Conservation (phyloP, 2,113 vertebrate species). For the Tinamus guttatus region DNA sequence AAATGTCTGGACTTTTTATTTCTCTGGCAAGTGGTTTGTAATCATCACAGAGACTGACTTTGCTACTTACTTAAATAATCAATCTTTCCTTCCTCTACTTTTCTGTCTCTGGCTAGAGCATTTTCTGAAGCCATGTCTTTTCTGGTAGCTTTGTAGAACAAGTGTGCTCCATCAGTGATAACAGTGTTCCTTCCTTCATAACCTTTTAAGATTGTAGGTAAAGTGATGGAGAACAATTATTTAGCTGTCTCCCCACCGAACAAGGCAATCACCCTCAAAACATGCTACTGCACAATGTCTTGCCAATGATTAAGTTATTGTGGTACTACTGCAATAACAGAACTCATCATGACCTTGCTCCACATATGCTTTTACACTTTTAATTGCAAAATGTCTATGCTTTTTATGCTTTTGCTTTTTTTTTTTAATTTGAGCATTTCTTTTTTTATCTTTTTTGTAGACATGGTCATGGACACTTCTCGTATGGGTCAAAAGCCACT, state of each 20-base stretch:
- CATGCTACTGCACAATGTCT: not conserved
- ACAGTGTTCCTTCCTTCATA: not conserved
- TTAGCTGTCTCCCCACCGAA: not conserved
- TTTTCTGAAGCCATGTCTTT: not conserved
- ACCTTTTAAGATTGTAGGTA: not conserved
- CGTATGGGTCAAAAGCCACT: not conserved
- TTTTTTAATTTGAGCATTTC: not conserved
- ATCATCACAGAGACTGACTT: not conserved
- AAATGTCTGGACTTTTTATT: not conserved
- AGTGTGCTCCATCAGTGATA: not conserved
- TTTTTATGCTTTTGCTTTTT: not conserved
- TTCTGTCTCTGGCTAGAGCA: fast-evolving
- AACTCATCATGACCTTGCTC: not conserved
- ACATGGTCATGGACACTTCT: not conserved
- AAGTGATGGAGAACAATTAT: not conserved
- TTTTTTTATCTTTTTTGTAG: not conserved
- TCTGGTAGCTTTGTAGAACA: not conserved
- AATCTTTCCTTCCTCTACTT: not conserved
- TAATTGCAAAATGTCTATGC: not conserved
- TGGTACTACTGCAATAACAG: not conserved
- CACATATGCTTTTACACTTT: not conserved
- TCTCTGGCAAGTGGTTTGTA: not conserved
- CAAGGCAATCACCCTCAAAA: not conserved
- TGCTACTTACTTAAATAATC: not conserved
- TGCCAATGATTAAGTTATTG: not conserved